Base-by-base conservation (phyloP, 2,888 invertebrate genomes). In the Sisyra nigra region DNA sequence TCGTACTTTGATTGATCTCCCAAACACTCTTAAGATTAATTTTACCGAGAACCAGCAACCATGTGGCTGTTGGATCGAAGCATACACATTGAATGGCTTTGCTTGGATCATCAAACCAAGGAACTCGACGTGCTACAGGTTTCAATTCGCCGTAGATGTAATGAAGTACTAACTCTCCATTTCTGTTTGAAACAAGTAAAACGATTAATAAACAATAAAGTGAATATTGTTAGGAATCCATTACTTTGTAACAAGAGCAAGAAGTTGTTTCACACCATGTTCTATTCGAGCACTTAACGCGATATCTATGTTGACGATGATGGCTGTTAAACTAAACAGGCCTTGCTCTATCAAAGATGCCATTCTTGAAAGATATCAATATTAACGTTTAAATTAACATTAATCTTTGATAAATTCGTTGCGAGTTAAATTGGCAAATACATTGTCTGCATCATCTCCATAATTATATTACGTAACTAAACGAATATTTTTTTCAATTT, bases 41-140 rank as follows among this genome's bases (percentile, higher is more conserved):
- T 56, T 68, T 69, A 61, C 74, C 72, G 45, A 73, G 63, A 49
- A 76, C 68, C 17, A 84, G 62, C 18, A 83, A 64, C 83, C 84
- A 84, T 34, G 78, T 76, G 43, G 86, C 87, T 46, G 79, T 74
- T 2, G 85, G 82, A 63, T 88, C 86, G 61, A 89, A 88, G 59
- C 86, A 85, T 58, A 87, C 67, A 55, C 77, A 77, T 56, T 77
- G 71, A 45, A 80, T 71, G 31, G 63, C 44, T 52, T 62, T 62
- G 39, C 54, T 52, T 31, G 54, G 54, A 44, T 62, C 62, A 11
- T 54, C 55, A 44, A 60, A 56, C 64, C 64, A 64, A 41, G 61
- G 59, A 39, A 64, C 54, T 47, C 57, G 53, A 51, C 57, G 63
- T 30, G 63, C 44, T 35, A 61, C 56, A 18, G 61, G 55, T 11